Percentiles rank a stretch among this genome's conserved stretches.
Evolutionary conservation across 2,113 vertebrate species (phyloP).

Genomic region (Chionis minor): DNA sequence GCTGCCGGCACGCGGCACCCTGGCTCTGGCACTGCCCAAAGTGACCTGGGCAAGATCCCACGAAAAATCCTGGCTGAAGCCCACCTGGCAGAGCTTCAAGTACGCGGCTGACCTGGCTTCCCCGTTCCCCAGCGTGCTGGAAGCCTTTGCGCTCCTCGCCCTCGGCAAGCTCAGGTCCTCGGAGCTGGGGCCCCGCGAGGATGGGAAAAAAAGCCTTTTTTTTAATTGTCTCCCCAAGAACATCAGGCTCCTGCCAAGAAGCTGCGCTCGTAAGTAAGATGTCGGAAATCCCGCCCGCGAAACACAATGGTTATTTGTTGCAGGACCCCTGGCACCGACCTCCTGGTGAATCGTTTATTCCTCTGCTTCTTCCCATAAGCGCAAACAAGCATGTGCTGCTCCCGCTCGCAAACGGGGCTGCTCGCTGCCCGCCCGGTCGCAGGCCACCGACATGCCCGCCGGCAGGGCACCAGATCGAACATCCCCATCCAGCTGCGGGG

Average conservation of each 20-base stretch:
- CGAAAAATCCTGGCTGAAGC: rapidly evolving
- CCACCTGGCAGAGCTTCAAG: neutral
- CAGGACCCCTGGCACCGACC: neutral
- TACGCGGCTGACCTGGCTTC: neutral
- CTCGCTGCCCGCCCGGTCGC: rapidly evolving
- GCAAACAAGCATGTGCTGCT: neutral
- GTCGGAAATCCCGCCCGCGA: neutral
- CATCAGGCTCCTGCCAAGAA: neutral
- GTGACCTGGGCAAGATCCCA: neutral
- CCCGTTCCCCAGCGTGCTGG: neutral
- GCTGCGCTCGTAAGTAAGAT: neutral
- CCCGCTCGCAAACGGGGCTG: rapidly evolving
- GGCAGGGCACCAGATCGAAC: rapidly evolving
- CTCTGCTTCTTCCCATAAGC: neutral
- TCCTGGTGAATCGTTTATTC: neutral
- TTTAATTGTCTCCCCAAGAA: neutral
- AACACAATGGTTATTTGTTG: neutral
- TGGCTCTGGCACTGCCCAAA: rapidly evolving
- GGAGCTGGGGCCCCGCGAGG: neutral
- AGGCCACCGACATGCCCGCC: rapidly evolving
- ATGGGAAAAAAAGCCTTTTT: neutral
- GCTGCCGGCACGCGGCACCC: neutral
- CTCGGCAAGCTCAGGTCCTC: neutral
- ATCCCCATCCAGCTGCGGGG: neutral
- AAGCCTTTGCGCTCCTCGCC: rapidly evolving